These are phyloP conservation scores for Junco hyemalis DNA, from an alignment of 2,113 vertebrate species.

Conservation along the genomic window DNA sequence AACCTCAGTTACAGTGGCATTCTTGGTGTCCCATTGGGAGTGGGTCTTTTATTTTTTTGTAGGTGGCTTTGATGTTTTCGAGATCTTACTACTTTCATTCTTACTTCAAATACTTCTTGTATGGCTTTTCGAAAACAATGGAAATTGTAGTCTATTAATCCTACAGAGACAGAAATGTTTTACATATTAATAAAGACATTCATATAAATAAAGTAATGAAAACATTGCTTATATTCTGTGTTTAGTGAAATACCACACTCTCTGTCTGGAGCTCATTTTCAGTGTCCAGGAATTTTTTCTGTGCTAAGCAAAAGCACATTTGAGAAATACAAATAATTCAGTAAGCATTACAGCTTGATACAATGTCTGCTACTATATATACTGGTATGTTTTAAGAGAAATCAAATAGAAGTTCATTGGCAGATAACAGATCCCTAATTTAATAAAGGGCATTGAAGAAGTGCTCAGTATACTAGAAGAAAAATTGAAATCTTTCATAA, in stretches of 20 bases:
- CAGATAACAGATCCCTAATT: not conserved
- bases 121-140: constrained; percentile 96
- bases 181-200: not conserved
- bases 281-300: not conserved
- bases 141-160: constrained; percentile 97
- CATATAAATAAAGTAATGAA: not conserved
- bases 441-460: not conserved
- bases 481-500: not conserved
- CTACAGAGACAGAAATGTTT: constrained; percentile 68
- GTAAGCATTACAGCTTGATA: not conserved
- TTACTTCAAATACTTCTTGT: constrained; percentile 94
- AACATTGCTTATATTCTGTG: not conserved
- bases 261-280: not conserved
- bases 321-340: not conserved
- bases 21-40: constrained; percentile 78
- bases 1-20: constrained; percentile 65
- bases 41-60: constrained; percentile 80
- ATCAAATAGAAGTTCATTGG: not conserved
- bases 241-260: not conserved
- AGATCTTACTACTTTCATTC: constrained; percentile 87
- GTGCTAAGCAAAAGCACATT: not conserved
- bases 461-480: not conserved
- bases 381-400: not conserved
- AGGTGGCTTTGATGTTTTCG: constrained; percentile 86
- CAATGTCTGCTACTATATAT: not conserved